phyloP scores from a whole-genome alignment of 1,140 invertebrate genomes.

The Sweltsa coloradensis region DNA sequence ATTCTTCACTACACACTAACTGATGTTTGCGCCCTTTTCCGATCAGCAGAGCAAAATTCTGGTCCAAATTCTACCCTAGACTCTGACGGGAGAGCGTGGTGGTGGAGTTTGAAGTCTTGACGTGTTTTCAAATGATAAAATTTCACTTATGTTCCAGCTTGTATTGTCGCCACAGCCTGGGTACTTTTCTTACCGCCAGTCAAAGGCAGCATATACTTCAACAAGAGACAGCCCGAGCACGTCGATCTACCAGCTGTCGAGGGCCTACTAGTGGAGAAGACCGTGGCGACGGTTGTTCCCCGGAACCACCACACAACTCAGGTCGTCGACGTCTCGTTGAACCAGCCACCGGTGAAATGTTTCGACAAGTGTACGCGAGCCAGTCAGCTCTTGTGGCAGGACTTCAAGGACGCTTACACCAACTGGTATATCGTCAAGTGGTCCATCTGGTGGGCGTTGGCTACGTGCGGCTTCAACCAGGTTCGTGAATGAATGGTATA shows the following conservation, averaged over 20 bases:
- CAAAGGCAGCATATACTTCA: conserved; percentile 66
- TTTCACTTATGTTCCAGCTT: conserved; percentile 32
- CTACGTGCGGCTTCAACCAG: conserved; percentile 68
- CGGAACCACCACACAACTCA: too few relatives aligned
- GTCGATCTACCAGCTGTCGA: background rate
- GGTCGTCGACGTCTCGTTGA: too few relatives aligned
- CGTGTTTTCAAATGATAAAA: background rate
- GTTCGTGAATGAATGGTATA: too few relatives aligned
- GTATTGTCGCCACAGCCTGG: conserved; percentile 57
- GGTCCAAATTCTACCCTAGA: background rate
- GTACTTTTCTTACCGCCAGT: conserved; percentile 63
- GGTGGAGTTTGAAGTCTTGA: background rate
- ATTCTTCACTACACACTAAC: background rate
- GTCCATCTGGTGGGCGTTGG: conserved; percentile 74
- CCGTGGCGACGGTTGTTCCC: background rate
- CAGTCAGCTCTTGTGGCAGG: conserved; percentile 41
- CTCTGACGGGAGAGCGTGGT: background rate
- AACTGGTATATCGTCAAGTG: conserved; percentile 63
- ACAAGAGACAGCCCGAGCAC: conserved; percentile 33
- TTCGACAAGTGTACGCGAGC: background rate
- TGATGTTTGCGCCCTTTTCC: too few relatives aligned
- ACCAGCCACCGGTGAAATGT: background rate
- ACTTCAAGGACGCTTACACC: conserved; percentile 58
- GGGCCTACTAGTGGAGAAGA: background rate
- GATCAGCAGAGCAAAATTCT: too few relatives aligned